Evolutionary conservation across 2,113 vertebrate genomes (phyloP).

Genomic region (Apteryx mantelli): DNA sequence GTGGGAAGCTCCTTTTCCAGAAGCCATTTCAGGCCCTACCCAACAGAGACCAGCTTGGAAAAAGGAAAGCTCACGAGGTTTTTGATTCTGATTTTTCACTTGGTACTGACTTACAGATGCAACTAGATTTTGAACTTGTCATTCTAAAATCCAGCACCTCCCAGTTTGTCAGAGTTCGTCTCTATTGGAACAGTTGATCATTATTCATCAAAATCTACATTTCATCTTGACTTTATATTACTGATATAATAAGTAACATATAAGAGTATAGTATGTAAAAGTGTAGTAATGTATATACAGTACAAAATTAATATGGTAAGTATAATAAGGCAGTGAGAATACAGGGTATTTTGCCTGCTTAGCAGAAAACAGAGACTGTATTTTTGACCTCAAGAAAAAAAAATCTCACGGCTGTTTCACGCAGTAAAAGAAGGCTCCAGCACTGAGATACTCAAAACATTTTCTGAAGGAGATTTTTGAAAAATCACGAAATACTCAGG

Average conservation of each 20-base stretch:
- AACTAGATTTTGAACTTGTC: neutral
- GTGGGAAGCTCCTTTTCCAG: neutral
- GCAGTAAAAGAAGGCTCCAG: neutral
- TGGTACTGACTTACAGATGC: neutral
- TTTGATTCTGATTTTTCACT: neutral
- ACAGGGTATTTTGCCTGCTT: neutral
- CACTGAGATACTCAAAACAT: neutral
- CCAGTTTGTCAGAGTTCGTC: neutral
- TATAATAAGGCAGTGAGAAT: rapidly evolving
- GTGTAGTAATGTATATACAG: neutral
- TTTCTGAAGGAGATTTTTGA: neutral
- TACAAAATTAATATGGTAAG: neutral
- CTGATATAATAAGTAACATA: neutral
- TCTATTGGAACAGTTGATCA: neutral
- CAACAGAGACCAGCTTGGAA: neutral
- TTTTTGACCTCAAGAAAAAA: neutral
- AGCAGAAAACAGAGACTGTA: neutral
- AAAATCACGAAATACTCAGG: neutral
- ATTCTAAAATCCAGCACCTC: neutral
- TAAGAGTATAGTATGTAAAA: too few species aligned
- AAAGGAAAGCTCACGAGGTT: rapidly evolving
- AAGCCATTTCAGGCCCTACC: neutral
- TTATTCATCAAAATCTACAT: neutral
- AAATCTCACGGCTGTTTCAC: neutral
- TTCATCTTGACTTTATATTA: neutral